Evolutionary conservation across 2,797 vertebrate genomes (phyloP), one percentile per base, ranked within the genome.

Genomic region (Hypotaenidia okinawae): DNA sequence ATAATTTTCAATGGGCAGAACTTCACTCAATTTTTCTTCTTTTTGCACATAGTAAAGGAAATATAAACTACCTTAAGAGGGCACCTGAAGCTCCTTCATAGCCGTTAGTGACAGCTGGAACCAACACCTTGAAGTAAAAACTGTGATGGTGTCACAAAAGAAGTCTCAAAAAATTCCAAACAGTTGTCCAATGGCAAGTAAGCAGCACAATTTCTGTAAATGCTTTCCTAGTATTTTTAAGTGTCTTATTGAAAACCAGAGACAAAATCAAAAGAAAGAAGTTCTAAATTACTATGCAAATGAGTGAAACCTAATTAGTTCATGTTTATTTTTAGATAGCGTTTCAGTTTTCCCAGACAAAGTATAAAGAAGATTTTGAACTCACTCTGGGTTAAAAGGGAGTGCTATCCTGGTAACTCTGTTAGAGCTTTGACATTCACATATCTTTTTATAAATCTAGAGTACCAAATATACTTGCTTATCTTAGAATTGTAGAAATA

Each of bases 401-500:
- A 80, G 30, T 2, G 2, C 47, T 58, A 82, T 22, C 28, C 49
- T 55, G 11, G 33, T 63, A 57, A n/a, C 13, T 90, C n/a, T 33
- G 22, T 66, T 86, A 89, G 30, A 77, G 13, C 14, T 72, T 59
- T 87, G 73, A 67, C 64, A 90, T 68, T 77, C 43, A 37, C 30
- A 3, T 69, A 57, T 51, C 41, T 68, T 89, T 80, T 49, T 55
- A 66, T 70, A 85, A 83, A 63, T 52, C 51, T 68, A 39, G 19
- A 45, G 58, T 54, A 70, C 1, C 90, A 95, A 94, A 86, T 75
- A 33, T 13, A 32, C 8, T 75, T 0, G 3, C 10, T 93, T 95
- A 33, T 67, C 32, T 87, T 93, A 85, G 89, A 96, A 64, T 47
- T 90, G 6, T 72, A 91, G 39, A 89, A 77, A 88, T 87, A 64